Evolutionary conservation across 2,888 invertebrate species (phyloP).

Genomic region (Lepidonotus clava): DNA sequence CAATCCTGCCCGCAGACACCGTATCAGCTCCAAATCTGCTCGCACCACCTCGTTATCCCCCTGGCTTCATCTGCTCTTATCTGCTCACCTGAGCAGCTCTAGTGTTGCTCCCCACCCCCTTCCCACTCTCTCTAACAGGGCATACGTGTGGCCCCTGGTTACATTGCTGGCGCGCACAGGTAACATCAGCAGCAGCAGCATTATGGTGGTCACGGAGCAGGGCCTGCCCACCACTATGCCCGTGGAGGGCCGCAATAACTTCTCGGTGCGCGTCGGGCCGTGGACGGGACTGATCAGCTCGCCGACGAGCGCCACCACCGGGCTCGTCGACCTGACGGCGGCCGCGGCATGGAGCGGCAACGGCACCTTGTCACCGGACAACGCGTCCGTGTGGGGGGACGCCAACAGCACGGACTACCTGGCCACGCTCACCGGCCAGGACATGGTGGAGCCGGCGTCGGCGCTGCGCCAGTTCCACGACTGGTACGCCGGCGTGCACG

Average conservation of each 20-base stretch:
- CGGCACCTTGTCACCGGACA: not conserved
- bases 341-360: not conserved
- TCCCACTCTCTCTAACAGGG: not conserved
- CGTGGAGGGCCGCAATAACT: not conserved
- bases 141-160: no score
- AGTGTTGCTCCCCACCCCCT: no score
- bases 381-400: not conserved
- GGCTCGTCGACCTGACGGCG: constrained; percentile 23
- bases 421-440: not conserved
- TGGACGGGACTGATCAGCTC: not conserved
- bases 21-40: no score
- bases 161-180: no score
- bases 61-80: no score
- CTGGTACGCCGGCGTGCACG: constrained; percentile 84
- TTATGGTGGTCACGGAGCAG: no score
- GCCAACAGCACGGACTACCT: not conserved
- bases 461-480: constrained; percentile 68
- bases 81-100: no score
- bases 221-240: no score
- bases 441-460: constrained; percentile 17
- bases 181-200: no score
- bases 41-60: no score
- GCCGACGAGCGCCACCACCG: constrained; percentile 30
- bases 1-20: no score
- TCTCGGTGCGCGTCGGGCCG: not conserved